Evolutionary conservation across 2,888 invertebrate genomes (phyloP), one percentile per base, ranked within the genome.

Genomic region (Poecilus cupreus): DNA sequence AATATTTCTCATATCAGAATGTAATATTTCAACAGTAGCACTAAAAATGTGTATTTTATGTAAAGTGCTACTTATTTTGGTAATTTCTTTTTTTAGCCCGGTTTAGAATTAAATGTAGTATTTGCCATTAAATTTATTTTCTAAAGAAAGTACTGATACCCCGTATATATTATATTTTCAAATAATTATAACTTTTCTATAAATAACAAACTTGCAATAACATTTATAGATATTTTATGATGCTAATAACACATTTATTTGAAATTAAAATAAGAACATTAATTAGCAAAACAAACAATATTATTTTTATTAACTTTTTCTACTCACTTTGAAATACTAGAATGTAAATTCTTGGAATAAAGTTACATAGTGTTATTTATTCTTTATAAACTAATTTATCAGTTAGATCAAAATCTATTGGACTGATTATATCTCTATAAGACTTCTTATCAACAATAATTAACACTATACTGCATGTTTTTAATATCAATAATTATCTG

Each of bases 181-280:
- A n/a, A n/a, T n/a, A n/a, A n/a, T n/a, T 32, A 3, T 32, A 32
- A 32, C 6, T 32, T 32, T 32, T 32, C 32, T 32, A 32, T 32
- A 32, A 32, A 32, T 32, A 32, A 32, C 8, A 32, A 32, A 32
- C 8, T 1, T 32, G 32, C 8, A 6, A 3, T 8, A 3, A 32
- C 32, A 32, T 32, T 32, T 54, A 11, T 54, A 8, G 6, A 8
- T 54, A 8, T 54, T 22, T 54, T 18, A 54, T 54, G 22, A 60
- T n/a, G 2, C 26, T 60, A 60, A 26, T 60, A 60, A 60, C 24
- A 8, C 8, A 32, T 32, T 32, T 32, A 32, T 3, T 32, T 32
- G 13, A 60, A 24, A 60, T 60, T 60, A 60, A 60, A 60, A 60
- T 60, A 60, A 60, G 24, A 60, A 26, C 54, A 54, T 26, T 60